Base-by-base conservation (phyloP, 1,140 invertebrate genomes). In the Melitaea cinxia region DNA sequence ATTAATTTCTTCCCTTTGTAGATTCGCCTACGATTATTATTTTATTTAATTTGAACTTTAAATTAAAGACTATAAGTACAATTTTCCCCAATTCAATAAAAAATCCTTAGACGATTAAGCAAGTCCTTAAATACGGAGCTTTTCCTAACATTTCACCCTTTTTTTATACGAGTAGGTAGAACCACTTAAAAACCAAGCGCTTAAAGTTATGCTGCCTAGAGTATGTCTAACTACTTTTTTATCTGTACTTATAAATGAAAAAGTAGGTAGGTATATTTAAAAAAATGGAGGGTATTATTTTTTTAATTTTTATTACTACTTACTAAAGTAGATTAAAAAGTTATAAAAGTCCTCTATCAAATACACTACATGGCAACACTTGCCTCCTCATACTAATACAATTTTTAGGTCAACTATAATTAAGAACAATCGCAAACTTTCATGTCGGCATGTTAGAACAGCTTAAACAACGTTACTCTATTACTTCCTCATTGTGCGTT, bases 401-500 rank as follows among this genome's bases (percentile, higher is more conserved):
- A 21, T 30, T 52, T 49, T 60, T 37, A 47, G 19, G 47, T 52
- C 47, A 60, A 23, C 19, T 7, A 21, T 52, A 65, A 65, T 65
- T 65, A 59, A 65, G 55, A 49, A 15, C 63, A 65, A 65, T 59
- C 54, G 35, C 55, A 59, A 52, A 65, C 63, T 58, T 59, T 65
- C 56, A 42, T 54, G 56, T 56, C 63, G 63, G 63, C 56, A 58
- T 53, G 45, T 37, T 26, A 65, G 30, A 17, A 19, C 37, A n/a
- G 15, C 23, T 50, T 39, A 65, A 64, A 57, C 28, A 35, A 56
- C 24, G 47, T 49, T 21, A 49, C 14, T 57, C 62, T 65, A 65
- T 45, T 42, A 52, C 63, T 59, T 65, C 65, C 65, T 73, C 55
- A 63, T 75, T 69, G 66, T 37, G 5, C 30, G 35, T 57, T 66